phyloP scores from a whole-genome alignment of 2,113 vertebrate species.

The Prunella himalayana region DNA sequence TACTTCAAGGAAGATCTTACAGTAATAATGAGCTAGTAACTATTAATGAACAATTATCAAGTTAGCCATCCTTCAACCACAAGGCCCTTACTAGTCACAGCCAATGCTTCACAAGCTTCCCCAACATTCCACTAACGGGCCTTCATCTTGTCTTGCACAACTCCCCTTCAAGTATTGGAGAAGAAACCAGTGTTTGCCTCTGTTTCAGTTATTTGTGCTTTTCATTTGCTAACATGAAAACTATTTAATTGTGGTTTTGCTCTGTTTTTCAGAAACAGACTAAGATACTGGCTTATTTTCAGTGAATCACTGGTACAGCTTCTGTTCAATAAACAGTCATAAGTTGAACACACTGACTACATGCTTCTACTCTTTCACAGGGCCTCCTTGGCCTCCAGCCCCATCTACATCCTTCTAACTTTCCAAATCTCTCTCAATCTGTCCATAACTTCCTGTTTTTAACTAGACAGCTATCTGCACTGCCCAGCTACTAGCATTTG shows the following conservation, averaged over 20 bases:
- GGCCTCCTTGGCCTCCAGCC: neutral
- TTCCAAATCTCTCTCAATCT: neutral
- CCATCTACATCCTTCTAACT: neutral
- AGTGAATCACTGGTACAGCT: neutral
- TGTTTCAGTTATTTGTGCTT: neutral
- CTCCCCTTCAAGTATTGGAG: neutral
- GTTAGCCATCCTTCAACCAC: neutral
- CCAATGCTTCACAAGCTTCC: neutral
- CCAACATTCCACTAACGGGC: neutral
- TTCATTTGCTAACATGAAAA: neutral
- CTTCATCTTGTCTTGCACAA: neutral
- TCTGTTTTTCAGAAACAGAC: neutral
- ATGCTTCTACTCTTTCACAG: neutral
- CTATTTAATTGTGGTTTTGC: neutral
- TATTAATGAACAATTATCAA: conserved; percentile 26
- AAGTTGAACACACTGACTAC: neutral
- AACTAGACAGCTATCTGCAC: neutral
- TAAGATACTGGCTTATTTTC: neutral
- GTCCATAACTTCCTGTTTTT: neutral
- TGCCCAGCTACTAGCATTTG: neutral
- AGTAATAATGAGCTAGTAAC: neutral
- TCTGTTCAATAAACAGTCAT: neutral
- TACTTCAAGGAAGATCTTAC: neutral
- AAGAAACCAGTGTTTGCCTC: neutral
- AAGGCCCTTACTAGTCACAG: neutral